phyloP scores from a whole-genome alignment of 2,113 vertebrate genomes.

The Semicossyphus pulcher region DNA sequence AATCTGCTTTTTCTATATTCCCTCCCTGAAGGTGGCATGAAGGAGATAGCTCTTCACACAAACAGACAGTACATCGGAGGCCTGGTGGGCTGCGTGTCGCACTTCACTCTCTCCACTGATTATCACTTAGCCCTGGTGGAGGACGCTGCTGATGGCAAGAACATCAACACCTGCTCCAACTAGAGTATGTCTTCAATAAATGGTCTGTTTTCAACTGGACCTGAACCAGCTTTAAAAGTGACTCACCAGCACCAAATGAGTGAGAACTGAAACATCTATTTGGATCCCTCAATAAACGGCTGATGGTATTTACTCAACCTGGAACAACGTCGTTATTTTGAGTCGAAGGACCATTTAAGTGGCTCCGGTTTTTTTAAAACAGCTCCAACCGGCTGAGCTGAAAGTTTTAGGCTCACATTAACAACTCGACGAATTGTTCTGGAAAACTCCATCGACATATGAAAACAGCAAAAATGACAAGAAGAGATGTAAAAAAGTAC shows the following conservation, averaged over 20 bases:
- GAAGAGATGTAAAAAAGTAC: constrained; percentile 34
- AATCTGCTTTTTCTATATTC: background rate
- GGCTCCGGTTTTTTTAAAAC: constrained; percentile 12
- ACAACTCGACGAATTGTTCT: constrained; percentile 21
- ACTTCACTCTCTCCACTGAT: constrained; percentile 95
- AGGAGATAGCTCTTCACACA: constrained; percentile 93
- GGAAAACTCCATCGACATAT: constrained; percentile 11
- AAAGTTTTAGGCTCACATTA: constrained; percentile 10
- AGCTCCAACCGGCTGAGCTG: constrained; percentile 19
- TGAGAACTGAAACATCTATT: constrained; percentile 8
- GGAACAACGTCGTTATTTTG: background rate
- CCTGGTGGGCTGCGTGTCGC: constrained; percentile 95
- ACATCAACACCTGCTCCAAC: constrained; percentile 94
- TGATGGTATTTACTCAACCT: constrained; percentile 12
- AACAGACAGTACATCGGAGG: constrained; percentile 92
- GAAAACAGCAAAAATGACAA: constrained; percentile 3
- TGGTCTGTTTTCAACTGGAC: constrained; percentile 74
- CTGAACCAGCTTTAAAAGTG: constrained; percentile 31
- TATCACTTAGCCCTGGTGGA: constrained; percentile 94
- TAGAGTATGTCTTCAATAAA: constrained; percentile 64
- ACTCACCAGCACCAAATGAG: constrained; percentile 22
- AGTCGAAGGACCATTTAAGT: background rate
- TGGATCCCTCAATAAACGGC: constrained; percentile 2
- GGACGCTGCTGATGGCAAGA: constrained; percentile 92
- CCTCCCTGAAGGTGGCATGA: constrained; percentile 91